These are phyloP conservation scores for Strix aluco DNA, from an alignment of 2,113 vertebrate species.

Conservation along the genomic window DNA sequence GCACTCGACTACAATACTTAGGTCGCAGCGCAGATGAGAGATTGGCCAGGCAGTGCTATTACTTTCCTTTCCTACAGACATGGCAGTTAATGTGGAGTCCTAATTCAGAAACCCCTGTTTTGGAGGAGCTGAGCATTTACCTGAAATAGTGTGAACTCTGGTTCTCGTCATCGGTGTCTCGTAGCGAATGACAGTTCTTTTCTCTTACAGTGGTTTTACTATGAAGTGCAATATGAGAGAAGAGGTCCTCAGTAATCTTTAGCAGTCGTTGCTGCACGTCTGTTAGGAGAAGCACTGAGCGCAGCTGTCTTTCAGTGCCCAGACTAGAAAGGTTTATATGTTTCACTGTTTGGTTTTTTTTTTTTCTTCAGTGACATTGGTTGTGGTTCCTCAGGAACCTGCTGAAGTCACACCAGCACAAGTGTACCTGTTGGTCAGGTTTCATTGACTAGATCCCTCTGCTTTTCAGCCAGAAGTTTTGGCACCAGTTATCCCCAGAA, in stretches of 20 bases:
- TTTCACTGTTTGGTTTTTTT: not conserved
- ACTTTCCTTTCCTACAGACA: not conserved
- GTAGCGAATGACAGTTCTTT: not conserved
- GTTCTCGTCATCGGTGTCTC: accelerated
- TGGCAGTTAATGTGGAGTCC: not conserved
- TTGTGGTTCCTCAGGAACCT: not conserved
- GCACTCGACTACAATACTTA: not conserved
- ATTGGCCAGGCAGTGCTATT: not conserved
- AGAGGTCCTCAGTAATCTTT: not conserved
- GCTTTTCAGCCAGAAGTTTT: not conserved
- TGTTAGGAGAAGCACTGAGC: not conserved
- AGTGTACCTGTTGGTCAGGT: not conserved
- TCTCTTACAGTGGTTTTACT: not conserved
- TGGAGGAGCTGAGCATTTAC: not conserved
- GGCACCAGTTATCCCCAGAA: not conserved
- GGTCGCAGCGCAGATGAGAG: accelerated
- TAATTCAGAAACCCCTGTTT: not conserved
- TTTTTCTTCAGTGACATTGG: not conserved
- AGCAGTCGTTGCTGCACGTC: not conserved
- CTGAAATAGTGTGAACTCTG: accelerated
- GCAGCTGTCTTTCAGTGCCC: not conserved
- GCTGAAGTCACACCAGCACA: not conserved
- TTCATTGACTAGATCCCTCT: not conserved
- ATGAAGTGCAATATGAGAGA: not conserved
- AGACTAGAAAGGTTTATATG: not conserved